These are phyloP conservation scores for Aphelocoma californica DNA, from an alignment of 2,797 vertebrate genomes.

Conservation along the genomic window DNA sequence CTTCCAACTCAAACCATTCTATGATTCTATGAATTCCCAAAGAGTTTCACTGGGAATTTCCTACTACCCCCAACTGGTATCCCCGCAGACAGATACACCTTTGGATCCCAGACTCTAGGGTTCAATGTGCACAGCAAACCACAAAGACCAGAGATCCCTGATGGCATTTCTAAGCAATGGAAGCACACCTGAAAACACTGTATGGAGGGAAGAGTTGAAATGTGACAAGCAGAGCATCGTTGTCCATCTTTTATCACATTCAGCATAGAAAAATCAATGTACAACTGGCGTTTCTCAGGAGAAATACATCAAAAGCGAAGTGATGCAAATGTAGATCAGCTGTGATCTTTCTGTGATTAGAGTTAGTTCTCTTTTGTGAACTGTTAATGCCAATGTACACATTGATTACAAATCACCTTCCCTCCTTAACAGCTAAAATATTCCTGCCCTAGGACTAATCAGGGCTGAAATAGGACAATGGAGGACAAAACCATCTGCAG, in stretches of 20 bases:
- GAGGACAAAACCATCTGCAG: background rate
- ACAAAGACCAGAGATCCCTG: background rate
- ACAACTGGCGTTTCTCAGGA: background rate
- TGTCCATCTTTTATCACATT: background rate
- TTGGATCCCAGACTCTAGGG: background rate
- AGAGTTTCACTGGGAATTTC: background rate
- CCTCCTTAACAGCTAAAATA: background rate
- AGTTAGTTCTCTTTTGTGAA: background rate
- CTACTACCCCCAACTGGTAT: background rate
- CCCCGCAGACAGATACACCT: fast-evolving
- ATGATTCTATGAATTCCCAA: background rate
- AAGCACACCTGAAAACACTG: background rate
- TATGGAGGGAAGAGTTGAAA: background rate
- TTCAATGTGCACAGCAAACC: background rate
- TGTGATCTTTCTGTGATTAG: background rate
- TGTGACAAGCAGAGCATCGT: background rate
- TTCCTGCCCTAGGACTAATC: background rate
- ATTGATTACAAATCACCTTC: background rate
- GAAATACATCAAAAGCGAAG: background rate
- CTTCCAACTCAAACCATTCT: background rate
- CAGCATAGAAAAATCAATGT: background rate
- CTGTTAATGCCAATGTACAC: background rate
- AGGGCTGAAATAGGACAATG: background rate
- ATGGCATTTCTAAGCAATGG: background rate
- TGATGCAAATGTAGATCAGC: background rate